A percentile compares a stretch with the other conserved stretches of the same genome.
Conservation (phyloP, 2,797 vertebrate genomes). For the Streptopelia turtur region DNA sequence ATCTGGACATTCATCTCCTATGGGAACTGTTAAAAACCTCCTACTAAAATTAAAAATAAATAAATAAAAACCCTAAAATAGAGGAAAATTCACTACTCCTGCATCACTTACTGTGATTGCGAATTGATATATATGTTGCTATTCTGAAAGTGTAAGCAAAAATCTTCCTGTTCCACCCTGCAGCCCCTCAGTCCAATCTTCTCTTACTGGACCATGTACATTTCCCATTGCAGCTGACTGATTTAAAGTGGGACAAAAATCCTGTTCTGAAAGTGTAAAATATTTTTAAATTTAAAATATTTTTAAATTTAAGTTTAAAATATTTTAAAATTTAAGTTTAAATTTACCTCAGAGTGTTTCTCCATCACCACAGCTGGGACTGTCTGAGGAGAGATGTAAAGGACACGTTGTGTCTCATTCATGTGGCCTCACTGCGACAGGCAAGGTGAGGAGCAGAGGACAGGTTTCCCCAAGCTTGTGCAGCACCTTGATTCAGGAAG, state of each 20-base stretch:
- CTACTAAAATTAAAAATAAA: background rate
- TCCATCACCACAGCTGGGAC: background rate
- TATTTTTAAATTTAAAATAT: background rate
- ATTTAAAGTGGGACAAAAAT: background rate
- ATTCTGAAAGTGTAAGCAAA: background rate
- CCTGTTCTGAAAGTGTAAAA: background rate
- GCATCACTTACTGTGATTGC: background rate
- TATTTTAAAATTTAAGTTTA: background rate
- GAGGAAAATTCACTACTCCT: background rate
- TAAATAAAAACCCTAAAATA: background rate
- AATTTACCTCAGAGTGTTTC: background rate
- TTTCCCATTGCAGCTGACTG: background rate
- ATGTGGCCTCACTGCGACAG: background rate
- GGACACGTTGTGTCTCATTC: background rate
- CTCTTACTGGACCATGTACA: background rate
- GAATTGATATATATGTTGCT: background rate
- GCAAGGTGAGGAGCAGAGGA: background rate
- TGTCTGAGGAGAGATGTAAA: background rate
- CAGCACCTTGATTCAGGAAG: background rate
- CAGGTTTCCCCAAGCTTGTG: background rate
- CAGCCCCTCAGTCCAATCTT: background rate
- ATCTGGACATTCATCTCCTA: background rate
- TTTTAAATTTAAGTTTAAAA: background rate
- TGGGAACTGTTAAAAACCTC: background rate
- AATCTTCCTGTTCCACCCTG: background rate